A percentile compares a stretch with the other conserved stretches of the same genome.
Conservation (phyloP, 2,113 vertebrate species). For the Python bivittatus region DNA sequence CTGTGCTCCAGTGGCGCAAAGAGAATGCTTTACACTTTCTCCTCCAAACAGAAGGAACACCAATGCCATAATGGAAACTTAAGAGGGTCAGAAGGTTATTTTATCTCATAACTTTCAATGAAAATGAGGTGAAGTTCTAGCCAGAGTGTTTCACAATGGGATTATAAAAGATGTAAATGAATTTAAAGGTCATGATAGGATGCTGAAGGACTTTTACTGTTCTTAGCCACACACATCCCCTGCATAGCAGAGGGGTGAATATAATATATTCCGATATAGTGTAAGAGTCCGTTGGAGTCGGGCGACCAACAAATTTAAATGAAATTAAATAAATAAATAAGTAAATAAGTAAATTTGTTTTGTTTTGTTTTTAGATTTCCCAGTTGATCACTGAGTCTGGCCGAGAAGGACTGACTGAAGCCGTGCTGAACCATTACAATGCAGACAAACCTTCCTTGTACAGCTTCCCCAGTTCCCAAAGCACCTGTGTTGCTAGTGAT, state of each 20-base stretch:
- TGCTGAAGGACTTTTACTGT: background rate
- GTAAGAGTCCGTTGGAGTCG: background rate
- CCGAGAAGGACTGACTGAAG: conserved; percentile 86
- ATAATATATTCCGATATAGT: background rate
- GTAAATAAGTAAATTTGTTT: background rate
- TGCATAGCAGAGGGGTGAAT: background rate
- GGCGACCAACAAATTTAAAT: conserved; percentile 26
- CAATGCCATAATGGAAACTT: conserved; percentile 21
- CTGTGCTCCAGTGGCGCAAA: conserved; percentile 13
- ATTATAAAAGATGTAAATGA: conserved; percentile 24
- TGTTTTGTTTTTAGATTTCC: conserved; percentile 81
- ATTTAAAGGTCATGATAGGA: background rate
- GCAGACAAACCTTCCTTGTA: conserved; percentile 83
- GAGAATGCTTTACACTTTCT: conserved; percentile 32
- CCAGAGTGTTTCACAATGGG: conserved; percentile 18
- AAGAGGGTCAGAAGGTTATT: conserved; percentile 40
- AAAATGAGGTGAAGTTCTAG: conserved; percentile 36
- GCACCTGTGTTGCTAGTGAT: conserved; percentile 73
- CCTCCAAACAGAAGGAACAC: conserved; percentile 36
- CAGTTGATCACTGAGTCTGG: conserved; percentile 87
- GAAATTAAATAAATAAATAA: background rate
- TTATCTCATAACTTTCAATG: conserved; percentile 58
- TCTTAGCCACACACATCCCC: background rate
- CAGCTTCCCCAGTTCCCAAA: conserved; percentile 74
- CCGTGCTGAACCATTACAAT: conserved; percentile 86